Conservation (phyloP, 1,140 invertebrate species). For the Drosophila obscura region DNA sequence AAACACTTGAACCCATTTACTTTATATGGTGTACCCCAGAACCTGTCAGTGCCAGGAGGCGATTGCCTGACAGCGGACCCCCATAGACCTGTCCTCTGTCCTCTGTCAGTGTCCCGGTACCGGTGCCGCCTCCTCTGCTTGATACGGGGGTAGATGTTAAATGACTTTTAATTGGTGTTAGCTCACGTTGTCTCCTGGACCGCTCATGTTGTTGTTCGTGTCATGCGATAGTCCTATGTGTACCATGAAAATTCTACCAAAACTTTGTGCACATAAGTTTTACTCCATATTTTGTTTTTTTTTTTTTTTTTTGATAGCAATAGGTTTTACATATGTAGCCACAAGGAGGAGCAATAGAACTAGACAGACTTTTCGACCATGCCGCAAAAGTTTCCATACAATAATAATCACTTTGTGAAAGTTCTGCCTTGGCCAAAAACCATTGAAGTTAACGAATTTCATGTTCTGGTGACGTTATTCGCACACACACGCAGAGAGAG, state of each 20-base stretch:
- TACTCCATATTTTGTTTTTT: slow-evolving; percentile 33
- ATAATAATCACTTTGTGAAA: slow-evolving; percentile 81
- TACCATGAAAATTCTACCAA: slow-evolving; percentile 52
- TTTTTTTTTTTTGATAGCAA: slow-evolving; percentile 11
- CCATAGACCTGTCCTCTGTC: slow-evolving; percentile 1
- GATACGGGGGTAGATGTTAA: slow-evolving; percentile 57
- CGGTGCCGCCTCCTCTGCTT: not conserved
- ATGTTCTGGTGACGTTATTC: slow-evolving; percentile 50
- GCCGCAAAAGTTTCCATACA: slow-evolving; percentile 71
- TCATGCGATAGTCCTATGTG: slow-evolving; percentile 61
- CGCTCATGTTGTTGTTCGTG: slow-evolving; percentile 33
- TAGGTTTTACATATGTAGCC: slow-evolving; percentile 53
- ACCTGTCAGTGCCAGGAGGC: slow-evolving; percentile 15
- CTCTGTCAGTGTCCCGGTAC: not conserved
- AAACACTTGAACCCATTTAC: slow-evolving; percentile 73
- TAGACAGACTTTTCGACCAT: slow-evolving; percentile 46
- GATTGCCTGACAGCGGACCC: too few relatives aligned
- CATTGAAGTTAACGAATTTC: slow-evolving; percentile 73
- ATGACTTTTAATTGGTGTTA: slow-evolving; percentile 80
- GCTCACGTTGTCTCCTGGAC: slow-evolving; percentile 56
- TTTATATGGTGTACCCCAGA: slow-evolving; percentile 39
- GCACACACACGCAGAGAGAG: not conserved
- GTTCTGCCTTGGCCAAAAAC: slow-evolving; percentile 66
- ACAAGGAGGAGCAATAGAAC: slow-evolving; percentile 13
- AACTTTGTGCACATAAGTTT: slow-evolving; percentile 70